Conservation (phyloP, 2,113 vertebrate species). For the Fregetta grallaria region DNA sequence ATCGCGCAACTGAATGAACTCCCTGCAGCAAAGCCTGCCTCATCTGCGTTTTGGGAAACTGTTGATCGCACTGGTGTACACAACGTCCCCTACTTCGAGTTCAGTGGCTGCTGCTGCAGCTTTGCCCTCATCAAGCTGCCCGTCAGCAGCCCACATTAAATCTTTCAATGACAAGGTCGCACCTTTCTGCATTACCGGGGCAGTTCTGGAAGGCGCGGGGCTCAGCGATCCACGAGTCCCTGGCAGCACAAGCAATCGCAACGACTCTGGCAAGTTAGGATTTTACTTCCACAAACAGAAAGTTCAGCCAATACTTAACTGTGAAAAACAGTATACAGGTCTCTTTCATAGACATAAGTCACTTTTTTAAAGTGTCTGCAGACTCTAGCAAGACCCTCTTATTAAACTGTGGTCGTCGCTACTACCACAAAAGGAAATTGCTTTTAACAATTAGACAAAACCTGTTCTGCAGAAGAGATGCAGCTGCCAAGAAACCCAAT, state of each 20-base stretch:
- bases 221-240: rapidly evolving
- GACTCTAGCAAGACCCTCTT: not conserved
- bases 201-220: no score
- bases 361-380: not conserved
- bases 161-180: no score
- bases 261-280: rapidly evolving
- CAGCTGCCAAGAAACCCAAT: not conserved
- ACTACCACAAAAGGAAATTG: not conserved
- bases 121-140: not conserved
- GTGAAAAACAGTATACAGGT: not conserved
- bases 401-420: rapidly evolving
- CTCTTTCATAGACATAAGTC: not conserved
- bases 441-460: not conserved
- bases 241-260: rapidly evolving
- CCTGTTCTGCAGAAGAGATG: not conserved
- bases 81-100: not conserved
- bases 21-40: rapidly evolving
- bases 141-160: not conserved
- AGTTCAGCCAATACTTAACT: not conserved
- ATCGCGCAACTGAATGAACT: not conserved
- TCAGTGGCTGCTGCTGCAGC: not conserved
- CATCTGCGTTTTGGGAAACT: not conserved
- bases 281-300: not conserved
- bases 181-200: rapidly evolving
- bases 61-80: no score